A percentile compares a stretch with the other conserved stretches of the same genome.
These are phyloP conservation scores for Dermolepida albohirtum DNA, from an alignment of 2,888 invertebrate genomes.

Conservation along the genomic window DNA sequence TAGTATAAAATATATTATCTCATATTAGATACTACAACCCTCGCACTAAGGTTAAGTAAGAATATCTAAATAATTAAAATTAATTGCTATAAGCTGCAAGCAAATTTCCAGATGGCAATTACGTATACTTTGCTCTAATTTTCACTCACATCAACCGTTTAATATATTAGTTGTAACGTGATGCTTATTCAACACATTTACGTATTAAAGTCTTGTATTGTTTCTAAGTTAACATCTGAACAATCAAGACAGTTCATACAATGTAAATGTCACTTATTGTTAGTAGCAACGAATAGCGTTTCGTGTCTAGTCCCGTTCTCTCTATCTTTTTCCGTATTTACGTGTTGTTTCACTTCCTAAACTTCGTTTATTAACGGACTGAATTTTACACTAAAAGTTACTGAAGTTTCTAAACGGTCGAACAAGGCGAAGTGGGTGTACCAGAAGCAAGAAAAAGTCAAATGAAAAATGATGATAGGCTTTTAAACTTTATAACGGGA, in stretches of 20 bases:
- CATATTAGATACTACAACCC: no score
- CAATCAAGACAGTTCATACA: conserved; percentile 9
- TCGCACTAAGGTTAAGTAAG: no score
- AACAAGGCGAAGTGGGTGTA: conserved; percentile 19
- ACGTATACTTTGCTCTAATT: conserved; percentile 23
- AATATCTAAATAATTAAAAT: neutral
- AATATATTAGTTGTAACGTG: conserved; percentile 10
- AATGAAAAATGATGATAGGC: conserved; percentile 42
- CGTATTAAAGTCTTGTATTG: conserved; percentile 1
- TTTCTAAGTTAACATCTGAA: conserved; percentile 16
- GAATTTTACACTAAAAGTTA: conserved; percentile 38
- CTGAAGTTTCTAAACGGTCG: conserved; percentile 25
- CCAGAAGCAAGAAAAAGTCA: conserved; percentile 15
- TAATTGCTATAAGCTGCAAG: conserved; percentile 8
- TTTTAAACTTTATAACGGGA: conserved; percentile 41
- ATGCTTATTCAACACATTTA: conserved; percentile 9
- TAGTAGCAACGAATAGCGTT: conserved; percentile 32
- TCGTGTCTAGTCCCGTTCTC: conserved; percentile 17
- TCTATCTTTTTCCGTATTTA: conserved; percentile 21
- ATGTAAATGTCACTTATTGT: conserved; percentile 27
- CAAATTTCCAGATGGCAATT: conserved; percentile 23
- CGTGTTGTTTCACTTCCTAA: conserved; percentile 33
- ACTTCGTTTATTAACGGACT: conserved; percentile 39
- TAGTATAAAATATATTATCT: no score
- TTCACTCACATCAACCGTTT: conserved; percentile 22